Evolutionary conservation across 2,113 vertebrate genomes (phyloP).

Genomic region (Aix galericulata): DNA sequence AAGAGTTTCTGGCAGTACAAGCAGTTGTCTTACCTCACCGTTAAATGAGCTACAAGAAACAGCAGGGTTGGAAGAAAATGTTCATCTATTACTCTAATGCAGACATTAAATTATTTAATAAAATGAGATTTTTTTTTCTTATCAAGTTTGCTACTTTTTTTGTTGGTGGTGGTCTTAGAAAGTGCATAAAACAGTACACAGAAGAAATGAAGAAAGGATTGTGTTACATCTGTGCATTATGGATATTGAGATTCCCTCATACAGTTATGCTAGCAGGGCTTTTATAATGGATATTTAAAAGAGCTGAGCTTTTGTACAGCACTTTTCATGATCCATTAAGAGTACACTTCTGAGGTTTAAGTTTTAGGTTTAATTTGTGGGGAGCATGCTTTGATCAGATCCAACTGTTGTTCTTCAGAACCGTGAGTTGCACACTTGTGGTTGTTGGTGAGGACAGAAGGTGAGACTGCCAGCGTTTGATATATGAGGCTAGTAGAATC

Average conservation of each 20-base stretch:
- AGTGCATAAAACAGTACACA: neutral
- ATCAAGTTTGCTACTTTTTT: neutral
- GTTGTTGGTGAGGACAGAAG: neutral
- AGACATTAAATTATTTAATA: neutral
- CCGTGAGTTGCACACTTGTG: neutral
- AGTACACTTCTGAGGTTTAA: neutral
- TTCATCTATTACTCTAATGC: neutral
- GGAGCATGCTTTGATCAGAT: neutral
- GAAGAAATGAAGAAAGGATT: neutral
- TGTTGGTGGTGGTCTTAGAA: neutral
- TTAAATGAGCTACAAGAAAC: neutral
- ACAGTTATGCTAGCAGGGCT: accelerated
- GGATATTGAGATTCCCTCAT: neutral
- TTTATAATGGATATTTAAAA: neutral
- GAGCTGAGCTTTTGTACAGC: neutral
- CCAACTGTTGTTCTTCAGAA: neutral
- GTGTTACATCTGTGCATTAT: neutral
- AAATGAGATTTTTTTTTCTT: neutral
- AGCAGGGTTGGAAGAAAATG: neutral
- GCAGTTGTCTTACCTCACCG: neutral
- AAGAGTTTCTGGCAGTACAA: constrained; percentile 23
- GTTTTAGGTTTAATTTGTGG: neutral
- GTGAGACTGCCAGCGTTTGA: neutral
- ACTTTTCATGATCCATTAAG: neutral
- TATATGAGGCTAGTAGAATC: neutral